A percentile compares a stretch with the other conserved stretches of the same genome.
Evolutionary conservation across 2,888 invertebrate genomes (phyloP).

Genomic region (Crepidodera aurea): DNA sequence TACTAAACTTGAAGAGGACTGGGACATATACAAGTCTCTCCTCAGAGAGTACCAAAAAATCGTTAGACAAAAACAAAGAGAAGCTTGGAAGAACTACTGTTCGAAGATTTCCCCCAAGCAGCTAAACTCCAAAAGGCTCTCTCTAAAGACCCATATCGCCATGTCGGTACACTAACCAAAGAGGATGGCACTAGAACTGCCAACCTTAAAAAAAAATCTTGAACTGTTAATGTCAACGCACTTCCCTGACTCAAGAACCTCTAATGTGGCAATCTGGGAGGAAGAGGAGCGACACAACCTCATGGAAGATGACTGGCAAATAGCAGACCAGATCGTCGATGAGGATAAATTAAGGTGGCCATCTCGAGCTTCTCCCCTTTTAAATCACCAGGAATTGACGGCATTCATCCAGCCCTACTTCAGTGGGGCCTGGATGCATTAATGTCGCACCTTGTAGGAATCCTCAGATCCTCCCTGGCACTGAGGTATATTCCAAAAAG

Average conservation of each 20-base stretch:
- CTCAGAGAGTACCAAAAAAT: constrained; percentile 13
- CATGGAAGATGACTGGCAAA: neutral
- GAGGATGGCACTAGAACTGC: too few species aligned
- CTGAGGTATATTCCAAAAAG: too few species aligned
- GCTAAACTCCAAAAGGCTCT: neutral
- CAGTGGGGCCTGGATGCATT: too few species aligned
- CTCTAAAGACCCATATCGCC: neutral
- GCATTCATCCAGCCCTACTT: too few species aligned
- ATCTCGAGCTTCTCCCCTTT: neutral
- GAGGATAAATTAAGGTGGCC: neutral
- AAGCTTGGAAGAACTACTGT: constrained; percentile 8
- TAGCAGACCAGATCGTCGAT: neutral
- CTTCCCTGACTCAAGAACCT: neutral
- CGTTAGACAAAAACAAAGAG: constrained; percentile 16
- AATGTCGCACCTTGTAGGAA: too few species aligned
- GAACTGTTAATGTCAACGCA: neutral
- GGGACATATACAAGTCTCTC: too few species aligned
- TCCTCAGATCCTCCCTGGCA: too few species aligned
- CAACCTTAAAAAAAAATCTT: neutral
- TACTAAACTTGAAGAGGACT: constrained; percentile 13
- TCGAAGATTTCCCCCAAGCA: neutral
- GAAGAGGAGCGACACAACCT: neutral
- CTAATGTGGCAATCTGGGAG: neutral
- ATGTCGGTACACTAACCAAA: too few species aligned
- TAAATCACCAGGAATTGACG: too few species aligned